These are phyloP conservation scores for Hartigia nigra DNA, from an alignment of 2,888 invertebrate species.

Conservation along the genomic window DNA sequence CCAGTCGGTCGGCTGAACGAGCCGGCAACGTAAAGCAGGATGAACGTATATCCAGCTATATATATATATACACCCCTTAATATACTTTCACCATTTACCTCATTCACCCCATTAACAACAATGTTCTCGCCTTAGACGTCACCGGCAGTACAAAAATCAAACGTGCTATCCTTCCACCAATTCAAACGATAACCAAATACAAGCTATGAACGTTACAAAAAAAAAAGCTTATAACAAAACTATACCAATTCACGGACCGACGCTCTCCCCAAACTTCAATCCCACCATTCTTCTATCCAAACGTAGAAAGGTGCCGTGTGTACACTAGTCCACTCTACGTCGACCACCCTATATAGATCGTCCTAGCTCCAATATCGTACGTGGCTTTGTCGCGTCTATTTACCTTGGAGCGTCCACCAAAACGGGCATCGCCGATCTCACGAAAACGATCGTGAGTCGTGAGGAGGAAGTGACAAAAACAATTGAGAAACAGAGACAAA, in stretches of 20 bases:
- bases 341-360: conserved; percentile 18
- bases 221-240: not conserved
- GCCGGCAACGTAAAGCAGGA: conserved; percentile 19
- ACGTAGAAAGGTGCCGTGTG: conserved; percentile 53
- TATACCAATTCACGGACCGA: conserved; percentile 13
- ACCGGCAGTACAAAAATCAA: not conserved
- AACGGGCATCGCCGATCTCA: not conserved
- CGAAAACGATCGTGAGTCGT: not conserved
- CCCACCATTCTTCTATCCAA: conserved; percentile 47
- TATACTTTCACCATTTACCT: not conserved
- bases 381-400: conserved; percentile 56
- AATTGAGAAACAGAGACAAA: not conserved
- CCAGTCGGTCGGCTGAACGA: conserved; percentile 26
- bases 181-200: not conserved
- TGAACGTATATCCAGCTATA: not conserved
- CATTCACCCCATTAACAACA: not conserved
- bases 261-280: conserved; percentile 11
- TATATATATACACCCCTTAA: not conserved
- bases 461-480: not conserved
- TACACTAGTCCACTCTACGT: conserved; percentile 46
- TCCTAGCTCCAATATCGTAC: conserved; percentile 51
- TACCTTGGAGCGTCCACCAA: conserved; percentile 36
- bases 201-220: not conserved
- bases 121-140: not conserved
- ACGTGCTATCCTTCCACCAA: not conserved